Conservation (phyloP, 2,888 invertebrate species). For the Chymomyza caudatula region DNA sequence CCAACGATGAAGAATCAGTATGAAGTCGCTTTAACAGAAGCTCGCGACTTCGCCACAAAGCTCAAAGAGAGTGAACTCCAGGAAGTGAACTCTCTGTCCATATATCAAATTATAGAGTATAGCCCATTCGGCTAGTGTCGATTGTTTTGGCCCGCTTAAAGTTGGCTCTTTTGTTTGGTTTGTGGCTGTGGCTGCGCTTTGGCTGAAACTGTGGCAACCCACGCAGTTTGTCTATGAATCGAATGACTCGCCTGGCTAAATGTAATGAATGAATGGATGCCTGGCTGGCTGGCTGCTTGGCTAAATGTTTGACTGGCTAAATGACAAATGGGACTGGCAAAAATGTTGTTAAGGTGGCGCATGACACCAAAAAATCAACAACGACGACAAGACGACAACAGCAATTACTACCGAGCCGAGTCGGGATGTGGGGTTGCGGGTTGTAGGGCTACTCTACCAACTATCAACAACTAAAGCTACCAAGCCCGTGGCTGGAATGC, state of each 20-base stretch:
- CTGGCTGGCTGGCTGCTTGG: slow-evolving; percentile 29
- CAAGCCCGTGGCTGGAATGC: slow-evolving; percentile 21
- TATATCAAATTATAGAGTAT: background rate
- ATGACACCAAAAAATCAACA: slow-evolving; percentile 55
- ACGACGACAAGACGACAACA: slow-evolving; percentile 10
- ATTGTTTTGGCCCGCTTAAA: slow-evolving; percentile 38
- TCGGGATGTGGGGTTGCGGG: background rate
- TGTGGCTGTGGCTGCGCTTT: background rate
- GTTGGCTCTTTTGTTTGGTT: slow-evolving; percentile 58
- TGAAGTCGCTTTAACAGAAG: no score
- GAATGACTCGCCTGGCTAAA: slow-evolving; percentile 61
- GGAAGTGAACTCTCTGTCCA: no score
- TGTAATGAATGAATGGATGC: slow-evolving; percentile 64
- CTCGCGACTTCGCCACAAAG: no score
- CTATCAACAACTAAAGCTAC: no score
- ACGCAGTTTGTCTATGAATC: slow-evolving; percentile 71
- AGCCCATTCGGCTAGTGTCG: background rate
- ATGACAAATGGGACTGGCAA: slow-evolving; percentile 67
- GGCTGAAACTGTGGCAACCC: slow-evolving; percentile 28
- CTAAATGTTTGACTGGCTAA: slow-evolving; percentile 39
- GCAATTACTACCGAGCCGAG: background rate
- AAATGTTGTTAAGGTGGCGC: slow-evolving; percentile 74
- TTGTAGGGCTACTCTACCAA: background rate
- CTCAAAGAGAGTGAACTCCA: no score
- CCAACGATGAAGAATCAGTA: no score